Evolutionary conservation across 2,888 invertebrate genomes (phyloP), one percentile per base, ranked within the genome.

Genomic region (Tinea semifulvella): DNA sequence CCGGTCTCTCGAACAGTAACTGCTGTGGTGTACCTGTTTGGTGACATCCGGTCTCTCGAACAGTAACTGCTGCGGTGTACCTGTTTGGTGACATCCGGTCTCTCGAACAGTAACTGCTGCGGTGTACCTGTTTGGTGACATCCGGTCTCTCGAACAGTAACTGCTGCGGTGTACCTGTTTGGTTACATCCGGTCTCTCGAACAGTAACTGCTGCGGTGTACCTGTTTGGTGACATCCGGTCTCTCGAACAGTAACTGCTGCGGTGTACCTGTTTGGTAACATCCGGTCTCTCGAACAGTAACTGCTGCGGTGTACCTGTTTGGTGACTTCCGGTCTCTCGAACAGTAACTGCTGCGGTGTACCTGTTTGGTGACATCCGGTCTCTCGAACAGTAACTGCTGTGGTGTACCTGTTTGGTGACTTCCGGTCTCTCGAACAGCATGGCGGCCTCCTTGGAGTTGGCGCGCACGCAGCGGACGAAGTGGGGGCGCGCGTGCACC

Each of bases 401-500:
- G n/a, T n/a, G n/a, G 31, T 17, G 13, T 42, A 71, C 76, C 67
- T 97, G 96, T 42, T 89, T 85, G 57, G 94, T 91, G 18, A 96
- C 92, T 1, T 90, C 86, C 47, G 87, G 85, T 36, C 94, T 85
- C 66, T 96, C 96, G 67, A 96, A 94, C 51, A 89, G 83, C 63
- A 90, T 88, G n/a, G 91, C 85, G 44, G 88, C 87, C 71, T 95
- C 94, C 20, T 85, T 84, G 16, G 88, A 85, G 73, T 96, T 96
- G 61, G 94, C 92, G 60, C 95, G 88, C 56, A 97, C 87, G 63
- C 96, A 97, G 48, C 96, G 87, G 54, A 97, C 92, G 79, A 97
- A 97, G 76, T 96, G 96, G 10, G 96, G 96, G 44, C 94, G 86
- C 44, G 96, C 94, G 76, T 96, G 95, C 45, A 96, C 94, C 46